Conservation (phyloP, 2,888 invertebrate genomes). For the Pseudanteris insignis region DNA sequence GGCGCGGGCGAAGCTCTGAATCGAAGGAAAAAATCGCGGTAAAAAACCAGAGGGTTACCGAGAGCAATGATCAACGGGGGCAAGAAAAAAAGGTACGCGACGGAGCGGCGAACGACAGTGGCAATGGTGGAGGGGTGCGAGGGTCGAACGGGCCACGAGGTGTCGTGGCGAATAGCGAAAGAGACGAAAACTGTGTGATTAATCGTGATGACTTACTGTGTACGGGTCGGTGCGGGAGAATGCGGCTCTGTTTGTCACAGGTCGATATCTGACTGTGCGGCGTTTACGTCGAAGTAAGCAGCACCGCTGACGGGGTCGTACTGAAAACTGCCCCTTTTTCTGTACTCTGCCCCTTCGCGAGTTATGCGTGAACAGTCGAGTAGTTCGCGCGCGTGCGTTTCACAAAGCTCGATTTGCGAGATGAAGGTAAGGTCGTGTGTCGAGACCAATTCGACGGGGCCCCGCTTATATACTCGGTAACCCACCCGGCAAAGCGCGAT, state of each 20-base stretch:
- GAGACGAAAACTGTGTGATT: too few relatives aligned
- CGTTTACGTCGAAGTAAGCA: conserved; percentile 36
- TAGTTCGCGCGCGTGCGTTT: conserved; percentile 58
- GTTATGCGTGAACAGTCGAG: conserved; percentile 44
- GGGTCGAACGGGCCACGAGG: too few relatives aligned
- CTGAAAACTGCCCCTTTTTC: conserved; percentile 45
- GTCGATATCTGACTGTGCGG: conserved; percentile 39
- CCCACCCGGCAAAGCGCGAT: conserved; percentile 55
- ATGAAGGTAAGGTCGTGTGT: conserved; percentile 66
- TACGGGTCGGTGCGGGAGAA: neutral
- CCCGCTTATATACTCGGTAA: conserved; percentile 64
- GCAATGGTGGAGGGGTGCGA: too few relatives aligned
- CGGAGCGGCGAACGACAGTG: too few relatives aligned
- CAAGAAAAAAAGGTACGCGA: too few relatives aligned
- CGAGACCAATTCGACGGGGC: conserved; percentile 61
- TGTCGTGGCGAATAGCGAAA: too few relatives aligned
- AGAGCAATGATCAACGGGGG: too few relatives aligned
- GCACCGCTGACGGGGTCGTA: conserved; percentile 45
- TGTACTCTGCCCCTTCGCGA: conserved; percentile 39
- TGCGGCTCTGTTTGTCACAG: conserved; percentile 24
- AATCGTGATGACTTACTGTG: conserved; percentile 25
- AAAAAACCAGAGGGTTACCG: too few relatives aligned
- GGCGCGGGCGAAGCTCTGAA: too few relatives aligned
- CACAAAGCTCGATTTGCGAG: conserved; percentile 51
- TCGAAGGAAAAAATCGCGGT: too few relatives aligned